These are phyloP conservation scores for Bubo bubo DNA, from an alignment of 2,113 vertebrate genomes.

Conservation along the genomic window DNA sequence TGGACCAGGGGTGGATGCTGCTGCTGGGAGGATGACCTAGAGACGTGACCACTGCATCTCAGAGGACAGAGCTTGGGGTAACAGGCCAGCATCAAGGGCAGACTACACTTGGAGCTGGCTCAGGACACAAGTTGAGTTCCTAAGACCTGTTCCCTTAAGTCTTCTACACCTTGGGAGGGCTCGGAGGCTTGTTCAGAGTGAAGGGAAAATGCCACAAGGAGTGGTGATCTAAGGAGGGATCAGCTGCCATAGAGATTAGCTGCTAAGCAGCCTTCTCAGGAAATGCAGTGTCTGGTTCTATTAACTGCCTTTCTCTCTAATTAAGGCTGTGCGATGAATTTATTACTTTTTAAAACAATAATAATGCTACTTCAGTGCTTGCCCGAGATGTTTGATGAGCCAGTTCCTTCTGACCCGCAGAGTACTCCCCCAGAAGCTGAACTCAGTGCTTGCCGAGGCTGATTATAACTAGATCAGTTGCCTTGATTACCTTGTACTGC, in stretches of 20 bases:
- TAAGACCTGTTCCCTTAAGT: neutral
- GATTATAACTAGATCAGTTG: neutral
- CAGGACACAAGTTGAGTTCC: neutral
- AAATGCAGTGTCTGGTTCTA: neutral
- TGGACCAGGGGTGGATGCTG: too few relatives aligned
- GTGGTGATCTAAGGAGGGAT: neutral
- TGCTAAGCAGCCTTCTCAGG: neutral
- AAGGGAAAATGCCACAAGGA: neutral
- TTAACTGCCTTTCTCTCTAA: neutral
- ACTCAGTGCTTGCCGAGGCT: neutral
- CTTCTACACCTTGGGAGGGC: fast-evolving
- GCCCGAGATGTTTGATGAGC: neutral
- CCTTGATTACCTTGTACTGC: neutral
- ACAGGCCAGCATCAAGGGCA: neutral
- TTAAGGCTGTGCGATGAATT: neutral
- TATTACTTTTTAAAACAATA: neutral
- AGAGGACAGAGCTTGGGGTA: fast-evolving
- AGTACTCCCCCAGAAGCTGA: neutral
- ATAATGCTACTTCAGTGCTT: neutral
- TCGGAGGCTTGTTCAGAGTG: neutral
- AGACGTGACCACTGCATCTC: neutral
- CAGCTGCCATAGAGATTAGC: neutral
- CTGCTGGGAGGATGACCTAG: neutral
- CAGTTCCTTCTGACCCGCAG: neutral
- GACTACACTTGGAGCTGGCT: neutral